Percentiles rank a stretch among this genome's conserved stretches.
Evolutionary conservation across 37 sponge, comb jelly and placozoan genomes (phyloP).

Genomic region (Lycopodina hypogea): DNA sequence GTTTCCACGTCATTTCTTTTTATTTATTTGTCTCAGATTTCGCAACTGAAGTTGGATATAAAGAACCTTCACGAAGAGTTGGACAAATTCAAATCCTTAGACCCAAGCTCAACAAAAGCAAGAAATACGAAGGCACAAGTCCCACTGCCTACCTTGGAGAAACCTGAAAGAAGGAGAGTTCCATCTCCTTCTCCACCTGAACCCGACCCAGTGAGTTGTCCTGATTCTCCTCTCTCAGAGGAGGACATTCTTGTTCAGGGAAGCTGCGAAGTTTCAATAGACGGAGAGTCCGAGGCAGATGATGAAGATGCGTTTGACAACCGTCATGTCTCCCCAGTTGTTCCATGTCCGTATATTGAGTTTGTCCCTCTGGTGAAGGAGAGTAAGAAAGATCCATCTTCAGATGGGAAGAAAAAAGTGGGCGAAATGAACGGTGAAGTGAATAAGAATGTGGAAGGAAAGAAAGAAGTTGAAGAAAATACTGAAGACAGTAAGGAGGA

Average conservation of each 20-base stretch:
- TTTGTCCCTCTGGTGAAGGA: conserved; percentile 13
- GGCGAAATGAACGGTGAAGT: too few relatives aligned
- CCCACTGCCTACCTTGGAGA: neutral
- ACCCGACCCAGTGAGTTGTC: neutral
- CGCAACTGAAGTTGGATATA: neutral
- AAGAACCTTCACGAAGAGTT: neutral
- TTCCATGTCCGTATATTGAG: conserved; percentile 20
- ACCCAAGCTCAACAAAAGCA: neutral
- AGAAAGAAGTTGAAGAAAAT: neutral
- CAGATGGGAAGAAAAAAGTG: neutral
- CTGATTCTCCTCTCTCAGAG: conserved; percentile 1
- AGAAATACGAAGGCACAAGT: neutral
- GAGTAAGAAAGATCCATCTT: neutral
- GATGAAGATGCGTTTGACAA: conserved; percentile 15
- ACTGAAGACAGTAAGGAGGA: neutral
- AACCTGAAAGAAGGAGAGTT: neutral
- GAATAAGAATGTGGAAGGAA: too few relatives aligned
- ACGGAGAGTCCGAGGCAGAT: neutral
- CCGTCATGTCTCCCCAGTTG: conserved; percentile 2
- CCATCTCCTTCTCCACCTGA: neutral
- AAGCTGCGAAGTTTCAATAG: neutral
- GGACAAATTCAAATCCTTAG: neutral
- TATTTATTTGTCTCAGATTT: neutral
- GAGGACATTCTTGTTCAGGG: conserved; percentile 3
- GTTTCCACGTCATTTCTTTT: neutral